phyloP scores from a whole-genome alignment of 2,888 invertebrate genomes.

The Sepioteuthis lessoniana region DNA sequence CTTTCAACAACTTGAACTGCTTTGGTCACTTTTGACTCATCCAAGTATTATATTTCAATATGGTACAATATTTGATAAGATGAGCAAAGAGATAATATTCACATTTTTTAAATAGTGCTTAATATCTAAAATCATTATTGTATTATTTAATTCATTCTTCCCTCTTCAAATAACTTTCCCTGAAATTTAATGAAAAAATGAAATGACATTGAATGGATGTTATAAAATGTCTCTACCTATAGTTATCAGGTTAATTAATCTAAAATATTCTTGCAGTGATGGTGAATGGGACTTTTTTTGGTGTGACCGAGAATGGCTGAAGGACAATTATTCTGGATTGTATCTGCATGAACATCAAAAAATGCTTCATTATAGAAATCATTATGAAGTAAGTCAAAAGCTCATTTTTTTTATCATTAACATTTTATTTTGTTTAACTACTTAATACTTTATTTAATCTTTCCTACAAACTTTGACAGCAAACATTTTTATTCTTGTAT shows the following conservation, averaged over 20 bases:
- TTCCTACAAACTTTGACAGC: no score
- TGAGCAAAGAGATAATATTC: neutral
- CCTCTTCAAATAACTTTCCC: neutral
- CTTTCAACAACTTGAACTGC: no score
- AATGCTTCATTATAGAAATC: conserved; percentile 80
- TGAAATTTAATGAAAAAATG: neutral
- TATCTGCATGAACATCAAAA: conserved; percentile 77
- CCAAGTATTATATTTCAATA: no score
- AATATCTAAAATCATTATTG: neutral
- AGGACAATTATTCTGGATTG: conserved; percentile 76
- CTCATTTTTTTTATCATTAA: neutral
- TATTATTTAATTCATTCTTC: neutral
- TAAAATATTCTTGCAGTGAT: conserved; percentile 63
- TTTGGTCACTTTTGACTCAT: no score
- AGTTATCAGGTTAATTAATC: neutral
- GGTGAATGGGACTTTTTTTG: conserved; percentile 80
- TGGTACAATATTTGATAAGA: neutral
- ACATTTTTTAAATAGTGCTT: neutral
- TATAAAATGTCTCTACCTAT: no score
- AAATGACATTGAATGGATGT: neutral
- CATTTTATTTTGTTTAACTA: neutral
- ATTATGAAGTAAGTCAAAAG: conserved; percentile 76
- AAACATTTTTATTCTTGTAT: neutral
- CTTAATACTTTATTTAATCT: neutral
- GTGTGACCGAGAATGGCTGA: conserved; percentile 79